Evolutionary conservation across 2,797 vertebrate species (phyloP).

Genomic region (Micromesistius poutassou): DNA sequence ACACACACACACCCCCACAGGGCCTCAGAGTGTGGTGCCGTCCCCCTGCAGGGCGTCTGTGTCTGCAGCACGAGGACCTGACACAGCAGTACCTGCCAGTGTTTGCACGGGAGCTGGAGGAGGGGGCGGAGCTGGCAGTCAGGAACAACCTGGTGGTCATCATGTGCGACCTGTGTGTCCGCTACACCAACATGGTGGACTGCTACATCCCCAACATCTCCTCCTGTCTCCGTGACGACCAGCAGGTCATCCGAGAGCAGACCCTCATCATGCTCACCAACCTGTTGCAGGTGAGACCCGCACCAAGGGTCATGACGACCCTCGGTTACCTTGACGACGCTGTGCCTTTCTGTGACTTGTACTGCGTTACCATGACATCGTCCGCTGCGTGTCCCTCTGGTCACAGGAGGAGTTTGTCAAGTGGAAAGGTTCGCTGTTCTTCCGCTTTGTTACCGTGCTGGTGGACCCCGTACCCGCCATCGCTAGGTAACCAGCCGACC

Average conservation of each 20-base stretch:
- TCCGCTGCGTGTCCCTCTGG: background rate
- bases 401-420: slow-evolving; percentile 93
- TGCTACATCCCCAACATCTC: slow-evolving; percentile 87
- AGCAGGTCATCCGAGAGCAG: slow-evolving; percentile 84
- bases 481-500: slow-evolving; percentile 75
- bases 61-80: slow-evolving; percentile 87
- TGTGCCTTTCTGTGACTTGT: background rate
- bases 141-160: slow-evolving; percentile 87
- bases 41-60: slow-evolving; percentile 81
- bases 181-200: slow-evolving; percentile 87
- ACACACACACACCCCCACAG: slow-evolving; percentile 60
- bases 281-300: slow-evolving; percentile 83
- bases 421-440: slow-evolving; percentile 93
- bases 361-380: too few species aligned
- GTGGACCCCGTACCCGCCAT: slow-evolving; percentile 85
- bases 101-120: slow-evolving; percentile 87
- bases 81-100: slow-evolving; percentile 84
- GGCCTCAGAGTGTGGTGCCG: background rate
- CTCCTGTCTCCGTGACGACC: slow-evolving; percentile 78
- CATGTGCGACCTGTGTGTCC: slow-evolving; percentile 89
- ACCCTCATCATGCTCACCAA: slow-evolving; percentile 90
- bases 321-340: too few species aligned
- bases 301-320: too few species aligned
- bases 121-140: slow-evolving; percentile 76
- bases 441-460: slow-evolving; percentile 80